Base-by-base conservation (phyloP, 2,888 invertebrate genomes). In the Plagiodera versicolora region DNA sequence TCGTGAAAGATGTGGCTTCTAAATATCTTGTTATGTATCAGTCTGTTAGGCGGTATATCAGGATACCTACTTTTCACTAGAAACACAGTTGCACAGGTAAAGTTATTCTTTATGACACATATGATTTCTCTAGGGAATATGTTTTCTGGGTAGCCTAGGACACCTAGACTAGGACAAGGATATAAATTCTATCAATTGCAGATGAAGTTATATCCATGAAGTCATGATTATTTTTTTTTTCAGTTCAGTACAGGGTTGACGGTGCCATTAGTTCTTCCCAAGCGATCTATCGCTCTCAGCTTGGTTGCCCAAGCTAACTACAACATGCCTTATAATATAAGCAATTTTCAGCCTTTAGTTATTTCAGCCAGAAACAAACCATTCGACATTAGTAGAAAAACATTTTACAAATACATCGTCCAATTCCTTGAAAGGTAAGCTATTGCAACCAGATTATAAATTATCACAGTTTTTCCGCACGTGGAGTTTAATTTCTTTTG, bases 231-330 rank as follows among this genome's bases (percentile, higher is more conserved):
- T 2, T 28, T 32, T 45, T 20, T 45, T 68, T 68, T 60, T 39
- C 58, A 77, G 77, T 71, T 76, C 48, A 76, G 75, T 50, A 72
- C 70, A 39, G 77, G 77, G 1, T 44, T 77, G 16, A 70, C 75
- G 1, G 76, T 73, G n/a, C 77, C 77, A 5, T 55, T 72, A 18
- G 70, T 77, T 16, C 61, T 77, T 30, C 77, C 76, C 16, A 70
- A 70, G 61, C 63, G 77, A 54, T 72, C 76, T 1, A 76, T 77
- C 28, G 76, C 74, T 62, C 66, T 77, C 11, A 76, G 74, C 56
- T 63, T 72, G 50, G 70, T 72, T 28, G 64, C 70, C 1, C 77
- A 77, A 66, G 66, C 64, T 8, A 77, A 77, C 60, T 77, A 72
- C 64, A 73, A 74, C 51, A 44, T 73, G 24, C 78, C 77, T 0